Base-by-base conservation (phyloP, 2,113 vertebrate genomes). In the Atlantisia rogersi region DNA sequence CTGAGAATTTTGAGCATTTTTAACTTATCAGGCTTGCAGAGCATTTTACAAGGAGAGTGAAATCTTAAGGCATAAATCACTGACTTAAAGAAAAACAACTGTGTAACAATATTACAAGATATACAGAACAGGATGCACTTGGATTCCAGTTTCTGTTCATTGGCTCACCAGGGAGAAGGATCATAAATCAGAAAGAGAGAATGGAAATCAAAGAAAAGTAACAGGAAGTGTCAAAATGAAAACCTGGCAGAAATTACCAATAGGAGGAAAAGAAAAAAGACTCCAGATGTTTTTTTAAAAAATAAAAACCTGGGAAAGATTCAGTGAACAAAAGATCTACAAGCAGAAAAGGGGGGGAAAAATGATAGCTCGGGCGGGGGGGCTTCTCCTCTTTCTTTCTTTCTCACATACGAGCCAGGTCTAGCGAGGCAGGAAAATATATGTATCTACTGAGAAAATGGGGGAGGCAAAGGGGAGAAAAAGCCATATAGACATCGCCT, bases 191-290 rank as follows among this genome's bases (percentile, higher is more conserved):
- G 70, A 95, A 90, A 79, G 37, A 80, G 67, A 94, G 95, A 91
- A 92, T 92, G 62, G 67, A 92, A 96, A 97, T 96, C 96, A 96
- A 96, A 96, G 95, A 82, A 94, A 94, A 97, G 94, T 90, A 90
- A 97, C 94, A 97, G 96, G 96, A 97, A 97, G 95, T 84, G 95
- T 95, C 96, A 96, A 91, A 97, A 97, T 94, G 96, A 96, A 95
- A 97, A 95, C 81, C 96, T 97, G 96, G 95, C 95, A 97, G 70
- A 94, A 93, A 95, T 95, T 93, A 95, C 91, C 89, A 90, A 95
- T 44, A 90, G 68, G 56, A 94, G 70, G 67, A 59, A 93, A 94
- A 95, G 80, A 88, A 95, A 89, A 97, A 94, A 71, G 42, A 53
- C 60, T 96, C 95, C 97, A 97, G 96, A 97, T 97, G 95, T 80